Conservation (phyloP, 2,113 vertebrate genomes). For the Sula dactylatra region DNA sequence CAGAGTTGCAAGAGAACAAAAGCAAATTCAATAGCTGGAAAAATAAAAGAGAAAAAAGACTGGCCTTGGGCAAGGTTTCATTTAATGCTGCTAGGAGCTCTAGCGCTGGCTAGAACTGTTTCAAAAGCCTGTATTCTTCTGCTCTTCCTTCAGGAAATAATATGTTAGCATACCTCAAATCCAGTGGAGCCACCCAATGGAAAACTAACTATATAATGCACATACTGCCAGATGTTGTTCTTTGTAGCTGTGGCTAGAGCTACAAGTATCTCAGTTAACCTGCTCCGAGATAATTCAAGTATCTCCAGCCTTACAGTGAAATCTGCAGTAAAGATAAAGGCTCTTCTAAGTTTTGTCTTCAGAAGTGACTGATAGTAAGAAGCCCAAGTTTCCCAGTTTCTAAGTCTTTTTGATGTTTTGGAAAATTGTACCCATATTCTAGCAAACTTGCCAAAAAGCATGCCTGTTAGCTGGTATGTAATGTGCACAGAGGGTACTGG, state of each 20-base stretch:
- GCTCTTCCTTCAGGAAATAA: neutral
- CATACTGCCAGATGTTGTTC: neutral
- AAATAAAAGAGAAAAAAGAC: neutral
- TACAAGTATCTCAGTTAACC: neutral
- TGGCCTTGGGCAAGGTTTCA: neutral
- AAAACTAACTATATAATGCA: neutral
- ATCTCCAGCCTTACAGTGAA: neutral
- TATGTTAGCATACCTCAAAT: neutral
- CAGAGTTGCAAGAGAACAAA: neutral
- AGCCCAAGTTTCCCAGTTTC: neutral
- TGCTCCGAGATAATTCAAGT: neutral
- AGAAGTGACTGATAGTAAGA: neutral
- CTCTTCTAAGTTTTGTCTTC: neutral
- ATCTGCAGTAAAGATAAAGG: neutral
- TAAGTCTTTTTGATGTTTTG: neutral
- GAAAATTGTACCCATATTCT: neutral
- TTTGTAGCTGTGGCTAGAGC: neutral
- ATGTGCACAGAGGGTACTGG: neutral
- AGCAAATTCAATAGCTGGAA: slow-evolving; percentile 1
- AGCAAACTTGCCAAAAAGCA: neutral
- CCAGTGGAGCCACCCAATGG: neutral
- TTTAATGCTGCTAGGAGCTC: neutral
- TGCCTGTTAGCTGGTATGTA: neutral
- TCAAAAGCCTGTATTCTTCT: neutral
- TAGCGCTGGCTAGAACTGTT: neutral